These are phyloP conservation scores for Chrysolophus pictus DNA, from an alignment of 2,797 vertebrate genomes.

Conservation along the genomic window DNA sequence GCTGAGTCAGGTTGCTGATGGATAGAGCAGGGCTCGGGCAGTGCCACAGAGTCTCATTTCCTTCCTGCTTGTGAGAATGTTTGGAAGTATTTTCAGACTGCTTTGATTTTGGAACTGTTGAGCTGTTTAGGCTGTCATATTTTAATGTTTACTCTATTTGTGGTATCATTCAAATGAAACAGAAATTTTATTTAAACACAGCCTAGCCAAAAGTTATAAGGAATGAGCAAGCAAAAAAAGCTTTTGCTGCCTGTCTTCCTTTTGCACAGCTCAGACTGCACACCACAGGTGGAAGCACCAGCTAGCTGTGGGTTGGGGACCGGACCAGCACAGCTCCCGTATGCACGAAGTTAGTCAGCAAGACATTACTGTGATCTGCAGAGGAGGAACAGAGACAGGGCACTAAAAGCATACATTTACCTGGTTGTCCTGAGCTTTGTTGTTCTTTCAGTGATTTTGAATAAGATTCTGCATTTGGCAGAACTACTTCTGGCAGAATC, in stretches of 20 bases:
- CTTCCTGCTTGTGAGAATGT: neutral
- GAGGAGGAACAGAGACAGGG: neutral
- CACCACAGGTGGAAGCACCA: neutral
- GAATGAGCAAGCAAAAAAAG: neutral
- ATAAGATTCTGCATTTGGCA: neutral
- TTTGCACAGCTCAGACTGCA: neutral
- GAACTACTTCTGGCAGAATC: neutral
- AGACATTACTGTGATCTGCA: neutral
- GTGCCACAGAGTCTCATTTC: neutral
- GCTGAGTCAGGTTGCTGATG: neutral
- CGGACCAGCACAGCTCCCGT: neutral
- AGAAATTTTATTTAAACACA: slow-evolving; percentile 32
- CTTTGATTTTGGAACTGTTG: neutral
- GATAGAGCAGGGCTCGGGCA: neutral
- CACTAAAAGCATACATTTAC: neutral
- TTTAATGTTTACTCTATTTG: slow-evolving; percentile 36
- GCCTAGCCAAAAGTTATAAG: neutral
- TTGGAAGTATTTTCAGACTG: neutral
- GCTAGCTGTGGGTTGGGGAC: neutral
- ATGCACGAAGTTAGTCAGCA: neutral
- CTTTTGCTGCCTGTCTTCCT: neutral
- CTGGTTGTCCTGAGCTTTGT: neutral
- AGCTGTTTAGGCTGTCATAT: neutral
- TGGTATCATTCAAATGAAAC: slow-evolving; percentile 42
- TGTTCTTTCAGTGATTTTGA: neutral